These are phyloP conservation scores for Tiliqua scincoides DNA, from an alignment of 2,113 vertebrate species.

Conservation along the genomic window DNA sequence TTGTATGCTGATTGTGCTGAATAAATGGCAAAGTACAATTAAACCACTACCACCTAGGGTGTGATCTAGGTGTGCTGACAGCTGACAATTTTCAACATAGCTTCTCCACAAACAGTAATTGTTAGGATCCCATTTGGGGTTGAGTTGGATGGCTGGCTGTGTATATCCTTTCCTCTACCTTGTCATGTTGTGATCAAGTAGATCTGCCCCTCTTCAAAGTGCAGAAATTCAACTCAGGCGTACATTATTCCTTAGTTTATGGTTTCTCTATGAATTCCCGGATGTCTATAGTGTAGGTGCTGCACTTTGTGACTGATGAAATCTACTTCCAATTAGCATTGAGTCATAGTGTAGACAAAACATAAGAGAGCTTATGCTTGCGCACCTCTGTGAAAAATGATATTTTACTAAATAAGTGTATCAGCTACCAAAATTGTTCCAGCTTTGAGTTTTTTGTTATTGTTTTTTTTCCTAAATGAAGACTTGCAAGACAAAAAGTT, in stretches of 20 bases:
- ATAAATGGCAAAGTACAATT: no score
- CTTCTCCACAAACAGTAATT: neutral
- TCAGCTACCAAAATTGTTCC: neutral
- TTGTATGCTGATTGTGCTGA: no score
- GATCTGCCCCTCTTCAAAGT: neutral
- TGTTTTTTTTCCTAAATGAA: neutral
- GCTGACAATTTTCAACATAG: neutral
- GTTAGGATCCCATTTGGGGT: neutral
- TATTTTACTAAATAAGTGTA: neutral
- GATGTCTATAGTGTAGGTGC: neutral
- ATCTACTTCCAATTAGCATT: neutral
- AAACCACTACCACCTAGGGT: no score
- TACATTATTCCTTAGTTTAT: neutral
- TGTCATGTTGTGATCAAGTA: conserved; percentile 1
- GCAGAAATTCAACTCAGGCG: neutral
- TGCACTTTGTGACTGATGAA: neutral
- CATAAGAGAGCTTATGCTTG: neutral
- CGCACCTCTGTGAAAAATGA: neutral
- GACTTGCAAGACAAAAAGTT: neutral
- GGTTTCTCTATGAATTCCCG: neutral
- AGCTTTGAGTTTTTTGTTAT: neutral
- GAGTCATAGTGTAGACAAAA: neutral
- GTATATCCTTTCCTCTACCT: neutral
- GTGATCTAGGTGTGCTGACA: neutral
- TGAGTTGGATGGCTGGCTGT: neutral